Evolutionary conservation across 2,797 vertebrate genomes (phyloP).

Genomic region (Chaunax sp.): DNA sequence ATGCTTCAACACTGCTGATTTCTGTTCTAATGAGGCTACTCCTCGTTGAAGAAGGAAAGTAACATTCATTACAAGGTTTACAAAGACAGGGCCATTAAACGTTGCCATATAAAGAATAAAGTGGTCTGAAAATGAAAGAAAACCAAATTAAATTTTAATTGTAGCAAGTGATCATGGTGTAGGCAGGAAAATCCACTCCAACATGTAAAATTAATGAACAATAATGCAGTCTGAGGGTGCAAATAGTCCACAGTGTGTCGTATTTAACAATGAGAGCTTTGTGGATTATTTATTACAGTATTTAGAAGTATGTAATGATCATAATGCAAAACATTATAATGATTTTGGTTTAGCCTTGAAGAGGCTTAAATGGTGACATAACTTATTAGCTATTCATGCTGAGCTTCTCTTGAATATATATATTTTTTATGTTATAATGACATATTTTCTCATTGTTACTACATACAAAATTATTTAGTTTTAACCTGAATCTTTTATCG

Average conservation of each 20-base stretch:
- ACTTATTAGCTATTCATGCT: too few relatives aligned
- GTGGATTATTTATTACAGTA: not conserved
- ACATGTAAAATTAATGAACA: not conserved
- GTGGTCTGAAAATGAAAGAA: not conserved
- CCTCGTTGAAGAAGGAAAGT: not conserved
- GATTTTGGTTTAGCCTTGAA: too few relatives aligned
- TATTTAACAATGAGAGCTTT: not conserved
- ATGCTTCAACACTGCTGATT: not conserved
- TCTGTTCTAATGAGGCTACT: not conserved
- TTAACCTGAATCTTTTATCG: not conserved
- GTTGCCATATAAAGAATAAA: not conserved
- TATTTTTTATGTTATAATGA: not conserved
- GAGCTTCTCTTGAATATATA: not conserved
- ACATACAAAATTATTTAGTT: not conserved
- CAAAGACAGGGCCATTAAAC: not conserved
- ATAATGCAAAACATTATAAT: not conserved
- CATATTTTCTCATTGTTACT: not conserved
- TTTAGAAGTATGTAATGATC: not conserved
- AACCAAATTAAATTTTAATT: not conserved
- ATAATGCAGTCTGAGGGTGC: slow-evolving; percentile 2
- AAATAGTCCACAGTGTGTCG: slow-evolving; percentile 1
- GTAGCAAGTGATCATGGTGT: not conserved
- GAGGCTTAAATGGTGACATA: too few relatives aligned
- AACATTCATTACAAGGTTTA: not conserved
- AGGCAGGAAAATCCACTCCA: not conserved